phyloP scores from a whole-genome alignment of 2,797 vertebrate species.

The Kryptolebias ocellatus region DNA sequence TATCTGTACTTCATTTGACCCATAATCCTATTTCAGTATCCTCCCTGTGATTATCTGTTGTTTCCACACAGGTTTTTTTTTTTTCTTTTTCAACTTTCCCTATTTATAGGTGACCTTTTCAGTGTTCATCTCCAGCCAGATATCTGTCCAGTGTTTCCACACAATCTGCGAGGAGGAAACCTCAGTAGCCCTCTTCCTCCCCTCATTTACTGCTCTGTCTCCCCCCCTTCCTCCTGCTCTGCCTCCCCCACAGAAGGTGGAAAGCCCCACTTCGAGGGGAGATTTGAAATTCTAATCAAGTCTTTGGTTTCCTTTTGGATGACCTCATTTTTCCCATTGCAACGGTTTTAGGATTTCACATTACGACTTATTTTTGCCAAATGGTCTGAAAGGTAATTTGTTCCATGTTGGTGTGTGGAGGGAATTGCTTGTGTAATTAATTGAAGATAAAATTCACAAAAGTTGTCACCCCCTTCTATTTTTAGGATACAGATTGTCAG shows the following conservation, averaged over 20 bases:
- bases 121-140: slow-evolving; percentile 69
- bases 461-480: slow-evolving; percentile 54
- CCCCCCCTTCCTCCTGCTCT: slow-evolving; percentile 15
- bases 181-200: slow-evolving; percentile 69
- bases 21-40: slow-evolving; percentile 71
- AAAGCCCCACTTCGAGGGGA: slow-evolving; percentile 81
- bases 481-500: slow-evolving; percentile 44
- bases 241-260: slow-evolving; percentile 74
- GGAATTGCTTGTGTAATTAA: slow-evolving; percentile 78
- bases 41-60: slow-evolving; percentile 76
- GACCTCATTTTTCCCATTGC: slow-evolving; percentile 87
- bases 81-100: slow-evolving; percentile 62
- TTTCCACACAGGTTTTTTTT: slow-evolving; percentile 70
- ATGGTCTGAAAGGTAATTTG: slow-evolving; percentile 82
- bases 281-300: slow-evolving; percentile 90
- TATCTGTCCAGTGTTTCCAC: slow-evolving; percentile 79
- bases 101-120: slow-evolving; percentile 80
- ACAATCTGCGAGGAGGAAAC: slow-evolving; percentile 74
- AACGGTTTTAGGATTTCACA: slow-evolving; percentile 85
- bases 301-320: slow-evolving; percentile 85
- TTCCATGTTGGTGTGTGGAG: slow-evolving; percentile 81
- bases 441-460: slow-evolving; percentile 66
- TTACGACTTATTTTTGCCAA: slow-evolving; percentile 84
- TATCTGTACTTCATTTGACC: slow-evolving; percentile 76
- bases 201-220: slow-evolving; percentile 41